Base-by-base conservation (phyloP, 1,140 invertebrate genomes). In the Pseudomyrmex dendroicus region DNA sequence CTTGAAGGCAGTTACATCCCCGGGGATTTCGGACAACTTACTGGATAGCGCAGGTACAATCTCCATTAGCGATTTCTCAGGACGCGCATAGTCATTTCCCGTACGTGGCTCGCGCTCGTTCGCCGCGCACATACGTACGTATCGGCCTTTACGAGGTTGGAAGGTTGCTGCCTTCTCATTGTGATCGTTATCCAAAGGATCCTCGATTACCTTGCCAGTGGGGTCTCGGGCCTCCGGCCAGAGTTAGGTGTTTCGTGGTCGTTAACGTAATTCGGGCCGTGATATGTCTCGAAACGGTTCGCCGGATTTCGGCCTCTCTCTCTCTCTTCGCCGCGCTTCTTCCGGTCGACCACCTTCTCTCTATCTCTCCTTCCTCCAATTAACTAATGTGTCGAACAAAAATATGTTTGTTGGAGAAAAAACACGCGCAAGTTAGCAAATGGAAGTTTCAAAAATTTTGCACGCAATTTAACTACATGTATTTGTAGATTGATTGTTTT, bases 41-140 rank as follows among this genome's bases (percentile, higher is more conserved):
- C 61, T 73, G 85, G 86, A 87, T 86, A 73, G 80, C 84, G 78
- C 35, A 7, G 35, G 61, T 88, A 89, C 84, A 88, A 89, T 89
- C 84, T 88, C 87, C 87, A 89, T 89, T 89, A 89, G 86, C 86
- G 87, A 89, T 88, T 88, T 88, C 86, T 88, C 87, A 85, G 86
- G 70, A 73, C 76, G 84, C 83, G 86, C 86, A 84, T 78, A 85
- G 67, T 88, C 87, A 78, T 89, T 88, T 85, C 78, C 78, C 57
- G 83, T 88, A 83, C 66, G 86, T 77, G 87, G 20, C 64, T 74
- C 50, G 4, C 72, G 80, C 74, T 73, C 80, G 52, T 13, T 25
- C 20, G 22, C 25, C 62, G 59, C 59, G 85, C 67, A 15, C 80
- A 59, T 86, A 73, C 64, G n/a, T 35, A 35, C 5, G 5, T 35